Conservation (phyloP, 2,888 invertebrate genomes). For the Glaucopsyche alexis region DNA sequence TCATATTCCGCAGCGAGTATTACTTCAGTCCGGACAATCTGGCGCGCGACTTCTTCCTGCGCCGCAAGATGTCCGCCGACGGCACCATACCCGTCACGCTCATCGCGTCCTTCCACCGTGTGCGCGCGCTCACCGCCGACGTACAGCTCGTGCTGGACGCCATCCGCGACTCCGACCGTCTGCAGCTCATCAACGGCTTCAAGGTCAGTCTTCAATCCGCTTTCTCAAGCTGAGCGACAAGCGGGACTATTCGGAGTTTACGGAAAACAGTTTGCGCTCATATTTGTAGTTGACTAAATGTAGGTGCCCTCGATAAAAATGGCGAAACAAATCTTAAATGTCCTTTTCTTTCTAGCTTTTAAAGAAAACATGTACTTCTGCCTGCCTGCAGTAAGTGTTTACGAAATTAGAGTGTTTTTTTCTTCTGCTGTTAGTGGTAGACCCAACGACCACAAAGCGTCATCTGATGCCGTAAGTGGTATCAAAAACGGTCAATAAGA, state of each 20-base stretch:
- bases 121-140: constrained; percentile 92
- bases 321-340: too few species aligned
- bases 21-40: constrained; percentile 99
- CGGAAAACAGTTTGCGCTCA: too few species aligned
- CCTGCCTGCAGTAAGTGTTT: too few species aligned
- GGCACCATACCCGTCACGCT: constrained; percentile 96
- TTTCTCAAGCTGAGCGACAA: background rate
- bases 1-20: constrained; percentile 88
- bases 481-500: too few species aligned
- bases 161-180: constrained; percentile 90
- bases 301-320: too few species aligned
- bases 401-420: too few species aligned
- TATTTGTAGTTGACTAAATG: too few species aligned
- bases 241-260: background rate
- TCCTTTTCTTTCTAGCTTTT: too few species aligned
- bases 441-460: too few species aligned
- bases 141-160: constrained; percentile 91
- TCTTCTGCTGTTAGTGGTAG: too few species aligned
- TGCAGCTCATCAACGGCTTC: constrained; percentile 88
- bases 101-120: constrained; percentile 97
- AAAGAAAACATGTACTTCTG: too few species aligned
- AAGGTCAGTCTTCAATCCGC: constrained; percentile 48
- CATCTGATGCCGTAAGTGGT: too few species aligned
- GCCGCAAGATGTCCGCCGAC: constrained; percentile 96
- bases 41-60: constrained; percentile 95